Base-by-base conservation (phyloP, 2,888 invertebrate genomes). In the Idaea biselata region DNA sequence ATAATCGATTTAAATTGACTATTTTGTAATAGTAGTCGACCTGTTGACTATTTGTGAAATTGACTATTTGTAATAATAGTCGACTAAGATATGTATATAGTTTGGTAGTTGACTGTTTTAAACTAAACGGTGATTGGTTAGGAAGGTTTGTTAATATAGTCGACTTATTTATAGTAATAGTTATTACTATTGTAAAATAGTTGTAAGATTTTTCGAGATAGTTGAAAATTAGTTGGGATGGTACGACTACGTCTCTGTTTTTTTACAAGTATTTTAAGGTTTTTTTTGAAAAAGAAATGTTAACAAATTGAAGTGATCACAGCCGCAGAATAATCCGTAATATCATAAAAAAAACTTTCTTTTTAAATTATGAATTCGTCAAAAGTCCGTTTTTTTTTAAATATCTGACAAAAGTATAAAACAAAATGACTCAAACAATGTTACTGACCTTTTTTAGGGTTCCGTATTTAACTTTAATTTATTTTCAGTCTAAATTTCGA, bases 81-180 rank as follows among this genome's bases (percentile, higher is more conserved):
- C 44, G 44, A 44, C 44, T 44, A 44, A 44, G 44, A 44, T 44
- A 44, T 44, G 44, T 44, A 44, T 44, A 44, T 44, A 44, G 44
- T 44, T 44, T 44, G 44, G 14, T 44, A 44, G 44, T 44, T 11
- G 44, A 44, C 44, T 44, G 44, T 44, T 44, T 44, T 44, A 44
- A 32, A 6, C 7, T 32, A 32, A 32, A 44, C 44, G 44, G 44
- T 44, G 44, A 44, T 14, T 44, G 44, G 44, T 44, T 44, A 44
- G 44, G 44, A 44, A 44, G 11, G 44, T 44, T 44, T 44, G 44
- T 44, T 44, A 44, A 7, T 44, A 44, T 44, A 44, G 44, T 44
- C 44, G 44, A 44, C 44, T 44, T 44, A 44, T 44, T 44, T 14
- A 44, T 14, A 14, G 14, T 44, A 44, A 11, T 44, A 44, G 44